Evolutionary conservation across 2,888 invertebrate genomes (phyloP).

Genomic region (Rhamnusium bicolor): DNA sequence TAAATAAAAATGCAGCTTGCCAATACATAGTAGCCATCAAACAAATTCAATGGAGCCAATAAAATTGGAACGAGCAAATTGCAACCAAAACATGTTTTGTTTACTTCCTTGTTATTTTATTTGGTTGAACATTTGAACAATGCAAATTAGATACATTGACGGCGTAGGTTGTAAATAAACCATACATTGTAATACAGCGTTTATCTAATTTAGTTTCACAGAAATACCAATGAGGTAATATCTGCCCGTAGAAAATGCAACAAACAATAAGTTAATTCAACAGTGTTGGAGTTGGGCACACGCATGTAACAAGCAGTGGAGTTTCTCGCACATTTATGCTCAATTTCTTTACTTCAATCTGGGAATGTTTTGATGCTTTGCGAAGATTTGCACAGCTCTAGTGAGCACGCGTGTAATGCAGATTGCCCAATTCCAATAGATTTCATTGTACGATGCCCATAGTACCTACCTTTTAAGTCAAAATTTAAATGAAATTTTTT

Average conservation of each 20-base stretch:
- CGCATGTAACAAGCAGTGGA: too few species aligned
- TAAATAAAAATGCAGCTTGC: neutral
- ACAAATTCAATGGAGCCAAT: neutral
- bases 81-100: neutral
- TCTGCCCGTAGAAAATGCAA: neutral
- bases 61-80: neutral
- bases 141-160: neutral
- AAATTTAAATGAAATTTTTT: too few species aligned
- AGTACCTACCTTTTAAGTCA: too few species aligned
- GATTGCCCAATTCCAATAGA: too few species aligned
- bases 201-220: neutral
- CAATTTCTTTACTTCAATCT: too few species aligned
- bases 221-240: neutral
- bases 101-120: slow-evolving; percentile 1
- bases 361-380: too few species aligned
- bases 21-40: neutral
- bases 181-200: neutral
- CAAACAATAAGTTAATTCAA: neutral
- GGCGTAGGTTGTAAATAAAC: neutral
- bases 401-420: too few species aligned
- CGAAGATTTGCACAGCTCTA: too few species aligned
- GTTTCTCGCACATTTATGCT: too few species aligned
- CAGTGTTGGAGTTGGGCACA: neutral
- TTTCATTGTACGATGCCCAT: too few species aligned
- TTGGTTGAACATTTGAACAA: neutral